Percentiles rank a stretch among this genome's conserved stretches.
Conservation (phyloP, 1,140 invertebrate species). For the Drosophila nasuta region DNA sequence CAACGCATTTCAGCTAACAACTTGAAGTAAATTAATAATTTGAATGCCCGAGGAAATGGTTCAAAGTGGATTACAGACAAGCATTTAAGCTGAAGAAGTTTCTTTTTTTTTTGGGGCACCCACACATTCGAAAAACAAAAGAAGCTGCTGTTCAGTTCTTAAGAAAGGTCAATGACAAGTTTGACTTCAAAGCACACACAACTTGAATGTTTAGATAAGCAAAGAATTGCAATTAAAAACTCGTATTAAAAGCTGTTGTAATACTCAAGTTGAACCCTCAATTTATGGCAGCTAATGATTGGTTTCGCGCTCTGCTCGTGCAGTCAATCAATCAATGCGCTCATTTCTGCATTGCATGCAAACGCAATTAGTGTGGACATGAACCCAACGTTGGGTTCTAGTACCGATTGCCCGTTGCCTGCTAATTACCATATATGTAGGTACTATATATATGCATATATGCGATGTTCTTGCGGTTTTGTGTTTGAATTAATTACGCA, state of each 20-base stretch:
- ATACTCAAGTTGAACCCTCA: neutral
- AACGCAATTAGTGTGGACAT: constrained; percentile 52
- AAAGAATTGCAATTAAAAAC: too few relatives aligned
- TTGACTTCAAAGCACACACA: too few relatives aligned
- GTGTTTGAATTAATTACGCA: constrained; percentile 78
- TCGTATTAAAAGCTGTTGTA: too few relatives aligned
- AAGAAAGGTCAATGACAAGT: too few relatives aligned
- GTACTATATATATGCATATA: neutral
- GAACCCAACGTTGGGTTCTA: constrained; percentile 10
- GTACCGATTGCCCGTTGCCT: constrained; percentile 17
- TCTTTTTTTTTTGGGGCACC: too few relatives aligned
- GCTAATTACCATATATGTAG: constrained; percentile 42
- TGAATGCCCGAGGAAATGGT: neutral
- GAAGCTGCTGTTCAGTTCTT: too few relatives aligned
- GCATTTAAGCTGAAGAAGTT: too few relatives aligned
- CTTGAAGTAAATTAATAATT: neutral
- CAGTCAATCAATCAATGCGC: constrained; percentile 23
- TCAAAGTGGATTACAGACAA: too few relatives aligned
- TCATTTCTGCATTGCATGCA: constrained; percentile 40
- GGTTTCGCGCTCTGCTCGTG: constrained; percentile 1
- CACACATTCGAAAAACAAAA: too few relatives aligned
- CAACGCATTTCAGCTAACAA: neutral
- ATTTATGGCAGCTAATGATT: constrained; percentile 20
- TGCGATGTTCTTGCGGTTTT: constrained; percentile 56
- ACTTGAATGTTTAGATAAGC: too few relatives aligned